These are phyloP conservation scores for Plutomurus gul DNA, from an alignment of 1,140 invertebrate genomes.

Conservation along the genomic window DNA sequence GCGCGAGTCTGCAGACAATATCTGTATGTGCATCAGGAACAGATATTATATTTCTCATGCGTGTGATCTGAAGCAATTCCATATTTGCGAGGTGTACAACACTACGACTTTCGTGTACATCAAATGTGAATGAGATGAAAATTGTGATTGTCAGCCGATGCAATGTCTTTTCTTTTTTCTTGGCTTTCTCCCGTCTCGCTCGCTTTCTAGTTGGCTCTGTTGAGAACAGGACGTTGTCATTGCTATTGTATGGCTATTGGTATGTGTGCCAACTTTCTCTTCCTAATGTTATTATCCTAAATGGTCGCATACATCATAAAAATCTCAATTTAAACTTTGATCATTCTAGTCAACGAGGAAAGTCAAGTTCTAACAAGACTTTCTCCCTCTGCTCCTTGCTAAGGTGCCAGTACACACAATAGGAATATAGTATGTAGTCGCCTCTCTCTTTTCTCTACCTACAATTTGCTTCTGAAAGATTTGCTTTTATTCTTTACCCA, in stretches of 20 bases:
- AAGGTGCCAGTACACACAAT: too few species aligned
- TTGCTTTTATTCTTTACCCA: neutral
- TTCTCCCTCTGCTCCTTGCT: too few species aligned
- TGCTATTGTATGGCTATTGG: neutral
- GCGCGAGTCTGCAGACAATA: too few species aligned
- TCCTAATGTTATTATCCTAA: slow-evolving; percentile 8
- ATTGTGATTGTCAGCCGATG: neutral
- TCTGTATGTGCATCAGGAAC: too few species aligned
- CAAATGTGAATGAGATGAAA: neutral
- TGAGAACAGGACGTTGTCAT: neutral
- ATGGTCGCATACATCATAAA: neutral
- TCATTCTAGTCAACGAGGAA: neutral
- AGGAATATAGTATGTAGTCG: too few species aligned
- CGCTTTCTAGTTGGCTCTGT: too few species aligned
- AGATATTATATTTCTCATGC: too few species aligned
- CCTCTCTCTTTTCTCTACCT: neutral
- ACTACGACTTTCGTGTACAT: neutral
- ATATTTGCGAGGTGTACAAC: too few species aligned
- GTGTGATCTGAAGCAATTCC: too few species aligned
- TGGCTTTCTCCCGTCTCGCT: too few species aligned
- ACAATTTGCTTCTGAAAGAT: neutral
- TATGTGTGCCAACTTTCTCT: neutral
- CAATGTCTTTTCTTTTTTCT: neutral
- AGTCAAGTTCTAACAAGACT: neutral
- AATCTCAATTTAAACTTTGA: slow-evolving; percentile 17